These are phyloP conservation scores for Puntigrus tetrazona DNA, from an alignment of 2,113 vertebrate species.

Conservation along the genomic window DNA sequence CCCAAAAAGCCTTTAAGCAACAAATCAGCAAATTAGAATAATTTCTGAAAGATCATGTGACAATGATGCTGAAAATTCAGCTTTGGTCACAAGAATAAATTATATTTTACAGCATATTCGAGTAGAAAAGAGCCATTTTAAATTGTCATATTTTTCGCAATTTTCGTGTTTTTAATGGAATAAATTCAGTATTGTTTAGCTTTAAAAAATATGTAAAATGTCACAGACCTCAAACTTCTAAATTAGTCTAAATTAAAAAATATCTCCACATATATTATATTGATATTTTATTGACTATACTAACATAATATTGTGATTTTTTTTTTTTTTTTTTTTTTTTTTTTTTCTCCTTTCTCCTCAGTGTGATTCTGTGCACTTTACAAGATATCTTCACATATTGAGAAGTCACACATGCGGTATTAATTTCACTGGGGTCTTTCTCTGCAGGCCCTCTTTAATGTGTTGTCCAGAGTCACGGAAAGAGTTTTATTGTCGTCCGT, in stretches of 20 bases:
- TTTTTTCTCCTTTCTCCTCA: no score
- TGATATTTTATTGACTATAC: no score
- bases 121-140: background rate
- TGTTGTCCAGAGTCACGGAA: constrained; percentile 29
- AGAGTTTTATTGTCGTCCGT: background rate
- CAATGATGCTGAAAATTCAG: background rate
- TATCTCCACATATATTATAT: background rate
- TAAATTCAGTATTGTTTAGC: background rate
- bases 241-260: background rate
- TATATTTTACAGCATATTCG: background rate
- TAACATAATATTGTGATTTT: background rate
- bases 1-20: background rate
- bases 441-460: constrained; percentile 7
- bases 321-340: no score
- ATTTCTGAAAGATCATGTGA: background rate
- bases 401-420: constrained; percentile 16
- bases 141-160: background rate
- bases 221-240: background rate
- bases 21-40: background rate
- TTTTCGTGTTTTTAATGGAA: background rate
- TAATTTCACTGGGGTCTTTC: constrained; percentile 28
- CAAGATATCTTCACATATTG: background rate
- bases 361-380: no score
- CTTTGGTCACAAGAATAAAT: background rate
- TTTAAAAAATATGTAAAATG: background rate